Base-by-base conservation (phyloP, 2,797 vertebrate genomes). In the Morus bassanus region DNA sequence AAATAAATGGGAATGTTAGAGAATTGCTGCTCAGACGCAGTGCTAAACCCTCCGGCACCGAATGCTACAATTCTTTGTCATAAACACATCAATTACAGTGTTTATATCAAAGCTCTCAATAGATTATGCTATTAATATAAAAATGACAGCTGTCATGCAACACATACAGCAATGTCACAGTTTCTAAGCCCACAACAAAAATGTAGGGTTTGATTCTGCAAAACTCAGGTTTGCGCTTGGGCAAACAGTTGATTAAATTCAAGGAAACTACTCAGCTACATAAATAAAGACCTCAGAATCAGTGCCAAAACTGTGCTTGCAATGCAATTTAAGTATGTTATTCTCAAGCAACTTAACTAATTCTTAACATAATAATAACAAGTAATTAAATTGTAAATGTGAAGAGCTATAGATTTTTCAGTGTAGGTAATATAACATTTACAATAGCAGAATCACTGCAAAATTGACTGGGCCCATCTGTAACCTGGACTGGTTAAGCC, bases 61-160 rank as follows among this genome's bases (percentile, higher is more conserved):
- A 89, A 41, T 2, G 70, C 92, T 70, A 11, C 85, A 63, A 28
- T 37, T 85, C 88, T 76, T 63, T 82, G 41, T 81, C 95, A 92
- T 56, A 93, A 96, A 85, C 85, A 91, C 90, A 85, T 87, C 96
- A 64, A 72, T 89, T 77, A 54, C 72, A 48, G 78, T 39, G 5
- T 80, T 95, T 76, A 70, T 48, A 80, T 41, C 92, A 84, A 68
- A 95, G 54, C 53, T 63, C 88, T 85, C 68, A 6, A 53, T 22
- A 54, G 74, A 79, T 91, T 43, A 64, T 11, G 8, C 74, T 56
- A 50, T 72, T 72, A 74, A 74, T 90, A 76, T 23, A 65, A 81
- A 45, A 89, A 80, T 93, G 94, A 70, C 96, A 97, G 90, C 86
- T 93, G 76, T 39, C 95, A 51, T 0, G 12, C 73, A 77, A 78